Percentiles rank a stretch among this genome's conserved stretches.
phyloP scores from a whole-genome alignment of 1,140 invertebrate species.

The Spodoptera litura region DNA sequence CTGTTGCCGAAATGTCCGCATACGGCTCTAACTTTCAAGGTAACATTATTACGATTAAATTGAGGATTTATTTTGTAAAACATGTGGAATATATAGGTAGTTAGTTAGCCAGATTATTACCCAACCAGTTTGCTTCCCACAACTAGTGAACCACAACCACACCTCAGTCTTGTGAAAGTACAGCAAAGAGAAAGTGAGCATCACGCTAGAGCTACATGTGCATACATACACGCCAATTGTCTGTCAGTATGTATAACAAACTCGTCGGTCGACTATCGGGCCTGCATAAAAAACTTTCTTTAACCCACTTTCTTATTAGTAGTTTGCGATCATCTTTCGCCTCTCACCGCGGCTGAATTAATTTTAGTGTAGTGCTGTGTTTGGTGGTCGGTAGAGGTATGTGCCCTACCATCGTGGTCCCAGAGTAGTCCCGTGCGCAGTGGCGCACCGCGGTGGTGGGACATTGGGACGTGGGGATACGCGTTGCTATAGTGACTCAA shows the following conservation, averaged over 20 bases:
- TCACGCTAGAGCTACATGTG: slow-evolving; percentile 72
- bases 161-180: slow-evolving; percentile 84
- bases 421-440: slow-evolving; percentile 73
- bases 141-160: slow-evolving; percentile 80
- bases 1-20: slow-evolving; percentile 21
- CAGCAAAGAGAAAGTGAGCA: slow-evolving; percentile 84
- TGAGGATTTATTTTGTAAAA: not conserved
- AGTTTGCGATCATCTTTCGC: slow-evolving; percentile 75
- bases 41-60: not conserved
- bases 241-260: slow-evolving; percentile 71
- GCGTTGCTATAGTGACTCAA: slow-evolving; percentile 66
- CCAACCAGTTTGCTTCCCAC: slow-evolving; percentile 68
- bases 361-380: slow-evolving; percentile 77
- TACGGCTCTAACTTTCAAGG: slow-evolving; percentile 30
- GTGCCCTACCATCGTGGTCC: slow-evolving; percentile 80
- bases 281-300: slow-evolving; percentile 84
- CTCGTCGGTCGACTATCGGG: slow-evolving; percentile 73
- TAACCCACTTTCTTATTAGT: slow-evolving; percentile 83
- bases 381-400: slow-evolving; percentile 79
- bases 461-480: slow-evolving; percentile 75
- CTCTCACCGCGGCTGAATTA: slow-evolving; percentile 74
- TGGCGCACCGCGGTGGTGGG: slow-evolving; percentile 70
- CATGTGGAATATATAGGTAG: too few species aligned
- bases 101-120: slow-evolving; percentile 66
- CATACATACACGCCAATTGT: slow-evolving; percentile 68